phyloP scores from a whole-genome alignment of 2,797 vertebrate genomes.

The Miichthys miiuy region DNA sequence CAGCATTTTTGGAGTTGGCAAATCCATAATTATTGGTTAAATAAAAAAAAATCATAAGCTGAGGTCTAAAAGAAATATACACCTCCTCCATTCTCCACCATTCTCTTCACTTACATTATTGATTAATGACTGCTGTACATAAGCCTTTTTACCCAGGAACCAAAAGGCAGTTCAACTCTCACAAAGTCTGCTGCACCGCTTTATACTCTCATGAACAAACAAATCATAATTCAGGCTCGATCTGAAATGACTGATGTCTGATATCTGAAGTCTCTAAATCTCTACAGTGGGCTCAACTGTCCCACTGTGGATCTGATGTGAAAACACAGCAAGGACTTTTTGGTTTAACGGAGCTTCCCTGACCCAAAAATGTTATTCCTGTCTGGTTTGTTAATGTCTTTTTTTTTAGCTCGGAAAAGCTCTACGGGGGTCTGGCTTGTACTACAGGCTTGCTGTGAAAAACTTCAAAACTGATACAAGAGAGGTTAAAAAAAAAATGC shows the following conservation, averaged over 20 bases:
- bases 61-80: no score
- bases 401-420: constrained; percentile 4
- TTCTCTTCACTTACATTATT: not conserved
- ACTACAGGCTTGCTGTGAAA: not conserved
- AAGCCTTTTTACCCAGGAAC: not conserved
- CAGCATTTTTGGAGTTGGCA: not conserved
- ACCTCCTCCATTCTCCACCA: no score
- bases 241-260: not conserved
- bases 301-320: constrained; percentile 15
- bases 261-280: not conserved
- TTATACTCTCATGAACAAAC: not conserved
- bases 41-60: no score
- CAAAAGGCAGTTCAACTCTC: not conserved
- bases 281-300: constrained; percentile 1
- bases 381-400: constrained; percentile 2
- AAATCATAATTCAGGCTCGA: not conserved
- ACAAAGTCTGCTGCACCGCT: not conserved
- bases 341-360: constrained; percentile 28
- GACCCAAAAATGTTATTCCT: constrained; percentile 34
- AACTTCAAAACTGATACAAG: not conserved
- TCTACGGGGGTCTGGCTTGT: not conserved
- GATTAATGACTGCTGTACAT: not conserved
- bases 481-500: not conserved
- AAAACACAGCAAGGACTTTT: not conserved
- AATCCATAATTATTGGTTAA: not conserved